A percentile compares a stretch with the other conserved stretches of the same genome.
Evolutionary conservation across 64 coral and sea anemone species (phyloP).

Genomic region (Platygyra sinensis): DNA sequence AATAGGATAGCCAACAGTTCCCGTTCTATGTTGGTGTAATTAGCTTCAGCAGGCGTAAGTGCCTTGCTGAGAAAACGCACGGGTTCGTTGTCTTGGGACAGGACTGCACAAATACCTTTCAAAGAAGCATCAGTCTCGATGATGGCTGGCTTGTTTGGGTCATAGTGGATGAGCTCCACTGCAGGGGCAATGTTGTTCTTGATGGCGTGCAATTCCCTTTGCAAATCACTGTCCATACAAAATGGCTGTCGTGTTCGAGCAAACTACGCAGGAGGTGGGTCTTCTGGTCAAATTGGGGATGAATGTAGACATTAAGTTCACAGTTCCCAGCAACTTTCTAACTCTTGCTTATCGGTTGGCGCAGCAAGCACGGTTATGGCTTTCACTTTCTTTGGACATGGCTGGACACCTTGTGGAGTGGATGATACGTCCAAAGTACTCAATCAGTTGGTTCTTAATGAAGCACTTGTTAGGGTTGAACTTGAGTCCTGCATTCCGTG

Average conservation of each 20-base stretch:
- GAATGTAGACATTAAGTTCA: constrained; percentile 64
- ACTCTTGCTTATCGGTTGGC: constrained; percentile 65
- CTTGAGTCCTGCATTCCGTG: constrained; percentile 50
- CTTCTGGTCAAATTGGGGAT: constrained; percentile 55
- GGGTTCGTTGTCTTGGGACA: constrained; percentile 28
- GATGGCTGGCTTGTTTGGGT: constrained; percentile 17
- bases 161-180: constrained; percentile 10
- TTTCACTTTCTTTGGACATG: constrained; percentile 71
- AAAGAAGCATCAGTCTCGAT: constrained; percentile 52
- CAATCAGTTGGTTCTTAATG: constrained; percentile 67
- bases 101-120: constrained; percentile 32
- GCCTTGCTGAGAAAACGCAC: constrained; percentile 51
- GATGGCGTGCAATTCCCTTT: constrained; percentile 23
- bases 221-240: constrained; percentile 32
- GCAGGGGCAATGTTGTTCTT: constrained; percentile 12
- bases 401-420: constrained; percentile 64
- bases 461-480: constrained; percentile 77
- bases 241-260: constrained; percentile 57
- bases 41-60: constrained; percentile 21
- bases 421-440: constrained; percentile 79
- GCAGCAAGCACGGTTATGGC: constrained; percentile 32
- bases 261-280: constrained; percentile 56
- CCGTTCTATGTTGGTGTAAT: constrained; percentile 66
- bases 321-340: constrained; percentile 58
- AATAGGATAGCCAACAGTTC: constrained; percentile 51